Base-by-base conservation (phyloP, 2,888 invertebrate genomes). In the Aphrophora alni region DNA sequence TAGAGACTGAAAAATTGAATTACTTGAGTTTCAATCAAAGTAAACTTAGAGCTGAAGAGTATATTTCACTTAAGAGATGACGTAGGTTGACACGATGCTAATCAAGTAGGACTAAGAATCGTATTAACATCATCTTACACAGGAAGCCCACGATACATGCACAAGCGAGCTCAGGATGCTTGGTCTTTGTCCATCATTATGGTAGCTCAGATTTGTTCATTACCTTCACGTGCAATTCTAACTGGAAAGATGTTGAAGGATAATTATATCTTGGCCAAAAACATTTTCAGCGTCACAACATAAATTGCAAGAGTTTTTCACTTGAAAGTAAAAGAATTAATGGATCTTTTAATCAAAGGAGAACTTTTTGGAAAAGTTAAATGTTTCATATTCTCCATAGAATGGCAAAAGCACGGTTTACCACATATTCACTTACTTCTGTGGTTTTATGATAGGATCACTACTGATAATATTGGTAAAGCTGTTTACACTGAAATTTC, bases 401-500 rank as follows among this genome's bases (percentile, higher is more conserved):
- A 69, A 21, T 69, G 14, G 14, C 24, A 21, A 69, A 69, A 69
- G 27, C 14, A 21, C 7, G 69, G 69, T 69, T 69, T 69, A 14
- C 24, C 69, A 14, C 69, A 69, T 27, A 69, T 69, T 69, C 86
- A 87, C 70, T 84, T 85, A 27, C 76, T 87, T n/a, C 27, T 86
- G n/a, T 84, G 85, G 85, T 44, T 86, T 7, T n/a, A 82, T 12
- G 51, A 80, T 83, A 83, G 80, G 79, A 83, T 85, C 17, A 70
- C 14, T 14, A 10, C 69, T 17, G 78, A 83, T 70, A 26, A 82
- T 26, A 85, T 85, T 74, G 88, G 89, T 82, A 38, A 83, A 4
- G 33, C 87, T 2, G 87, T 89, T 3, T 80, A 79, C 7, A 87
- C 88, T n/a, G 88, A 88, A 83, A 77, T 89, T 26, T 87, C 87